Evolutionary conservation across 2,888 invertebrate genomes (phyloP), one percentile per base, ranked within the genome.

Genomic region (Bedellia somnulentella): DNA sequence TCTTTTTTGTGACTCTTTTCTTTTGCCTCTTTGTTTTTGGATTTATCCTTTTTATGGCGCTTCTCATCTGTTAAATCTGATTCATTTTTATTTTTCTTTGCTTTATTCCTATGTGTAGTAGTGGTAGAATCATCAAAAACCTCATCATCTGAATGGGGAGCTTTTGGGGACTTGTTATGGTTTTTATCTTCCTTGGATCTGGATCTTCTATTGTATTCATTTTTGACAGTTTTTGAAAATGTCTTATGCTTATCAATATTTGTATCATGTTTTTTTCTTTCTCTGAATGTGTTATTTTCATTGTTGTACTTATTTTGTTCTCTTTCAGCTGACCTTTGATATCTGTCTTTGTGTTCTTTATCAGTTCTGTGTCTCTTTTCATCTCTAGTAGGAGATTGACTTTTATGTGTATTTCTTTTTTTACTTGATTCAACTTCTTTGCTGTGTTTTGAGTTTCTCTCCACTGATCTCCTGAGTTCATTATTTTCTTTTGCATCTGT

Each of bases 301-400:
- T 15, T 35, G 28, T 35, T 44, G 24, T 49, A 41, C 33, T 36
- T 43, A 18, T 47, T 43, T 36, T 36, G 40, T 23, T 37, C 32
- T 30, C 26, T 37, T 2, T 35, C 37, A 14, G 46, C n/a, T n/a
- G n/a, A n/a, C n/a, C n/a, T 26, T 29, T 53, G 52, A 31, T 46
- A 43, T 22, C 30, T 37, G 13, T 34, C 25, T 24, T 25, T 10
- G 13, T 11, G 13, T 3, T 13, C 4, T 33, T 5, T 21, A 13
- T 22, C 2, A 31, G 6, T 15, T 27, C n/a, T 24, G 2, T n/a
- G n/a, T n/a, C n/a, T 29, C 22, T 11, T 13, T 22, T 21, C 9
- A 3, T 21, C 14, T 15, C 14, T 22, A 11, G n/a, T 26, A 9
- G 26, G 11, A 15, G 14, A 9, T 27, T 27, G n/a, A n/a, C n/a